Percentiles rank a stretch among this genome's conserved stretches.
Conservation (phyloP, 2,113 vertebrate species). For the Xiphophorus hellerii region DNA sequence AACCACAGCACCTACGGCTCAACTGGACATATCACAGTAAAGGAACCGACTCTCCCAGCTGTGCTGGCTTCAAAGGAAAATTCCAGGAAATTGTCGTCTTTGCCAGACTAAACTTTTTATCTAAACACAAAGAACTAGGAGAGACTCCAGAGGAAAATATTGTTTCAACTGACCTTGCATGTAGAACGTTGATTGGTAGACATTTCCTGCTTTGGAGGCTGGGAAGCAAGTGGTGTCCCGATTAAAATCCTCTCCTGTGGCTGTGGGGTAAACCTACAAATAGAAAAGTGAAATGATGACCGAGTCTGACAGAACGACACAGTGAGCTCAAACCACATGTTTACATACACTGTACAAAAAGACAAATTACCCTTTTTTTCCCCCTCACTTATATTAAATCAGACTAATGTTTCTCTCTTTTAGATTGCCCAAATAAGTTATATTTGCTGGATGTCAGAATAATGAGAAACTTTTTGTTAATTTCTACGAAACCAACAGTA, state of each 20-base stretch:
- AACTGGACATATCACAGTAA: slow-evolving; percentile 6
- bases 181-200: slow-evolving; percentile 90
- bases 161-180: slow-evolving; percentile 85
- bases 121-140: slow-evolving; percentile 15
- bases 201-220: slow-evolving; percentile 83
- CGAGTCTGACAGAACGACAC: not conserved
- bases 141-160: slow-evolving; percentile 8
- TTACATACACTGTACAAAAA: not conserved
- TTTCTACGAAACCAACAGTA: not conserved
- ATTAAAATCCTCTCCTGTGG: slow-evolving; percentile 91
- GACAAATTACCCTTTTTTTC: not conserved
- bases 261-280: slow-evolving; percentile 88
- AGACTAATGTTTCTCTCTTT: not conserved
- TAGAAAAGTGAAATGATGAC: not conserved
- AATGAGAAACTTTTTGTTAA: not conserved
- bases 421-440: not conserved
- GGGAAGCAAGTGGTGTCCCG: slow-evolving; percentile 87
- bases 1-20: slow-evolving; percentile 9
- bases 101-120: slow-evolving; percentile 17
- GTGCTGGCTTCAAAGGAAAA: slow-evolving; percentile 1
- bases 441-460: not conserved
- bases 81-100: not conserved
- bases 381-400: not conserved
- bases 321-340: not conserved
- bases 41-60: not conserved